phyloP scores from a whole-genome alignment of 1,140 invertebrate species.

The Eufriesea mexicana region DNA sequence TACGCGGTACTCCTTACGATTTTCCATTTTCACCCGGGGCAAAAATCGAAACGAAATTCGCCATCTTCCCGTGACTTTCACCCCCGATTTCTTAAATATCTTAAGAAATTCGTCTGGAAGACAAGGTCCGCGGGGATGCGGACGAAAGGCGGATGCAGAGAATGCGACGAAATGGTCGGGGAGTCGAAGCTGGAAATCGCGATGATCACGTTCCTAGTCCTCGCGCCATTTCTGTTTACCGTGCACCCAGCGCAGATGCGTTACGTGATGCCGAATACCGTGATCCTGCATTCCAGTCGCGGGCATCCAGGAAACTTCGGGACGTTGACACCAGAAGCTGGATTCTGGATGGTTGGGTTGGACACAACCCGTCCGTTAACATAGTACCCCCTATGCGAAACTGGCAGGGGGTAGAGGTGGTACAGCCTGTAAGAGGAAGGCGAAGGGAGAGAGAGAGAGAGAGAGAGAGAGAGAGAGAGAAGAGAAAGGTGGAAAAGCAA shows the following conservation, averaged over 20 bases:
- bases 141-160: neutral
- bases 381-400: slow-evolving; percentile 36
- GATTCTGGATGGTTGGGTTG: slow-evolving; percentile 69
- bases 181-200: neutral
- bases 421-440: slow-evolving; percentile 49
- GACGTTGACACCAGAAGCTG: slow-evolving; percentile 76
- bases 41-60: neutral
- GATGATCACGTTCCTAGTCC: slow-evolving; percentile 51
- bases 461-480: neutral
- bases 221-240: slow-evolving; percentile 67
- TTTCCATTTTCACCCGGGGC: neutral
- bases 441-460: slow-evolving; percentile 13
- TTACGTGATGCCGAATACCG: slow-evolving; percentile 71
- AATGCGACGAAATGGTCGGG: neutral
- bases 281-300: slow-evolving; percentile 72
- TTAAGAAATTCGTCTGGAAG: slow-evolving; percentile 1
- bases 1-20: neutral
- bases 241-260: slow-evolving; percentile 56
- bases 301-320: slow-evolving; percentile 69
- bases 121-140: neutral
- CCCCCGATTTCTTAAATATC: no score
- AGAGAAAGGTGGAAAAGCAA: slow-evolving; percentile 34
- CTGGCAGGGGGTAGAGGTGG: slow-evolving; percentile 44
- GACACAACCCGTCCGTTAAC: slow-evolving; percentile 66
- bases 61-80: no score